Evolutionary conservation across 2,797 vertebrate genomes (phyloP), one percentile per base, ranked within the genome.

Genomic region (Ataeniobius toweri): DNA sequence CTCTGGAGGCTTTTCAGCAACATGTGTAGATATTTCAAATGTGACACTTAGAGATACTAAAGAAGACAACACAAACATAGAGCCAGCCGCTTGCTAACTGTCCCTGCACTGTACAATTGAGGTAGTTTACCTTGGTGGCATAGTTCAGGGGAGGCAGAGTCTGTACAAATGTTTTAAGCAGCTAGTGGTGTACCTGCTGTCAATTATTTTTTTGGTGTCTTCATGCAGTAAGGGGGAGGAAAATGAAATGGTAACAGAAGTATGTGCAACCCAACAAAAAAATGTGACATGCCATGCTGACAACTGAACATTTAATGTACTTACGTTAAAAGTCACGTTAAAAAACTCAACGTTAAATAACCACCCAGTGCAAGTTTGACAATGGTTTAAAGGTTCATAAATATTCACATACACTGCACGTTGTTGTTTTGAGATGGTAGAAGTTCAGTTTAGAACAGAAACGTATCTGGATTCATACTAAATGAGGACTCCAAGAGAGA

Each of bases 1-100:
- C 87, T 94, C 88, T 78, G 85, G 81, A 92, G 79, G 89, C 84
- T 90, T 91, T 93, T 91, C 88, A 86, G 74, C 89, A 92, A 92
- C 90, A 91, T 89, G 86, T 90, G 86, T 86, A 89, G 89, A 90
- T 89, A 89, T 94, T 94, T 91, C 89, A 83, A 85, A 84, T 89
- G 87, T 94, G 90, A 89, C 88, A 93, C 91, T 89, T 91, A 88
- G 89, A 65, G 86, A 84, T 80, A 74, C 81, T 83, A 80, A 83
- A 84, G 85, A 77, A 80, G 75, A 75, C 74, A 65, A 22, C 26
- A 61, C 31, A 61, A 86, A 83, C 80, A 81, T 68, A 56, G 82
- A 73, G 59, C 59, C 31, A 61, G 28, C 59, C 16, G 28, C 59
- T 61, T 31, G 59, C 28, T 77, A 48, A 63, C 56, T 58, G 76